These are phyloP conservation scores for Gadopsis marmoratus DNA, from an alignment of 2,797 vertebrate genomes.

Conservation along the genomic window DNA sequence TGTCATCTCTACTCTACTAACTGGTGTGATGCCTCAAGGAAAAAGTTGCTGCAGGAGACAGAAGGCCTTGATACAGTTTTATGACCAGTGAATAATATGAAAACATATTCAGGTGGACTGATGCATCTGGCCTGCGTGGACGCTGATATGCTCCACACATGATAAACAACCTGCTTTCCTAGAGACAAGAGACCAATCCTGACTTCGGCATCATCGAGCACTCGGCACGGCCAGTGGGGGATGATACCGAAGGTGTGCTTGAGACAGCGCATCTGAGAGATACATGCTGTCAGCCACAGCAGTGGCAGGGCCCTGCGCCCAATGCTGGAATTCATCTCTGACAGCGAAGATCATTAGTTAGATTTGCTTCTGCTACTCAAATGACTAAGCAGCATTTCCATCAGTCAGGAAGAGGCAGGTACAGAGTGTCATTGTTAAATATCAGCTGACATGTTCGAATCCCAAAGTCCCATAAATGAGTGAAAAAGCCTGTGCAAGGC, in stretches of 20 bases:
- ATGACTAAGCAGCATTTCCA: conserved; percentile 64
- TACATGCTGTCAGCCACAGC: conserved; percentile 42
- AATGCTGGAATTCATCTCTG: conserved; percentile 65
- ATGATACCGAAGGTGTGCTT: conserved; percentile 52
- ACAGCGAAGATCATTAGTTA: conserved; percentile 72
- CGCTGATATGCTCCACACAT: conserved; percentile 44
- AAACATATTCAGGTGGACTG: conserved; percentile 48
- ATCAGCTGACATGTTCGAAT: conserved; percentile 63
- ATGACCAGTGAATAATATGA: conserved; percentile 57
- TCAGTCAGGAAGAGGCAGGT: conserved; percentile 60
- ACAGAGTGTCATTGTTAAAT: conserved; percentile 54
- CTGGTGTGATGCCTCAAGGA: conserved; percentile 34
- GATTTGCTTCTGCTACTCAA: conserved; percentile 67
- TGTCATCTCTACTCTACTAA: conserved; percentile 54
- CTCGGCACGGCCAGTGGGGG: conserved; percentile 46
- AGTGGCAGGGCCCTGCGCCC: conserved; percentile 45
- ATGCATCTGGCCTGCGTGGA: conserved; percentile 42
- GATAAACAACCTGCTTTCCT: conserved; percentile 64
- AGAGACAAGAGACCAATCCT: conserved; percentile 63
- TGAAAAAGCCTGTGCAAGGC: conserved; percentile 35
- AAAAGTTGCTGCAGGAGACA: conserved; percentile 26
- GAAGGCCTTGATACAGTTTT: conserved; percentile 31
- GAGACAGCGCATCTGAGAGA: conserved; percentile 45
- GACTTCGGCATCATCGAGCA: conserved; percentile 48
- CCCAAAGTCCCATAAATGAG: conserved; percentile 61